Conservation (phyloP, 2,888 invertebrate species). For the Magallana nippona region DNA sequence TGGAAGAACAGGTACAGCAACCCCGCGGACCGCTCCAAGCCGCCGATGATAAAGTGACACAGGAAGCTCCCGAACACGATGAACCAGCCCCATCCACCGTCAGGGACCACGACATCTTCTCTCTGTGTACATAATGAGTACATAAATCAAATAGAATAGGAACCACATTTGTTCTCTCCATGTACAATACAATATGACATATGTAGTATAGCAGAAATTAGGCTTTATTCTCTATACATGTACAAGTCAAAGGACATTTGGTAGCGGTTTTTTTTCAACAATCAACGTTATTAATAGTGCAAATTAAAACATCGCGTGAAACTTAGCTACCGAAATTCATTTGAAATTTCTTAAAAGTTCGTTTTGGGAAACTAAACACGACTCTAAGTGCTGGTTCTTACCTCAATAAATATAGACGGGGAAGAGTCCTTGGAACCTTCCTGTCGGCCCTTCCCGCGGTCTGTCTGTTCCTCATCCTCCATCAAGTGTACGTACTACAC, state of each 20-base stretch:
- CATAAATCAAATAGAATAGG: neutral
- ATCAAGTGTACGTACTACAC: neutral
- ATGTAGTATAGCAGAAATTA: too few relatives aligned
- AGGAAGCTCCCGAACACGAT: conserved; percentile 66
- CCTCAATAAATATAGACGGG: neutral
- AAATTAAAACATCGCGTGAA: too few relatives aligned
- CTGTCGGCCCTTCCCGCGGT: neutral
- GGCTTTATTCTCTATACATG: too few relatives aligned
- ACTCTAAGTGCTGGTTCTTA: neutral
- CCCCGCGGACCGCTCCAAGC: conserved; percentile 69
- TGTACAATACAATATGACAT: too few relatives aligned
- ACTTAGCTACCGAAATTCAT: too few relatives aligned
- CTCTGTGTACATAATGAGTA: neutral
- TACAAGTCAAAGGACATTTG: too few relatives aligned
- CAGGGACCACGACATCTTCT: conserved; percentile 50
- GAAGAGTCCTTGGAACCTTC: neutral
- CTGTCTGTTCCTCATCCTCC: conserved; percentile 8
- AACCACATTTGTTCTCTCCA: too few relatives aligned
- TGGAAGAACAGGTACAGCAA: conserved; percentile 67
- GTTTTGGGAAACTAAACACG: too few relatives aligned
- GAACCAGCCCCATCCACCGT: conserved; percentile 74
- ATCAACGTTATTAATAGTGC: too few relatives aligned
- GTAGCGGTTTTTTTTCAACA: too few relatives aligned
- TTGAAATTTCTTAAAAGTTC: too few relatives aligned
- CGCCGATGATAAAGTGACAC: conserved; percentile 68